Evolutionary conservation across 1,140 invertebrate species (phyloP), one percentile per base, ranked within the genome.

Genomic region (Yoshiicerus persimilis): DNA sequence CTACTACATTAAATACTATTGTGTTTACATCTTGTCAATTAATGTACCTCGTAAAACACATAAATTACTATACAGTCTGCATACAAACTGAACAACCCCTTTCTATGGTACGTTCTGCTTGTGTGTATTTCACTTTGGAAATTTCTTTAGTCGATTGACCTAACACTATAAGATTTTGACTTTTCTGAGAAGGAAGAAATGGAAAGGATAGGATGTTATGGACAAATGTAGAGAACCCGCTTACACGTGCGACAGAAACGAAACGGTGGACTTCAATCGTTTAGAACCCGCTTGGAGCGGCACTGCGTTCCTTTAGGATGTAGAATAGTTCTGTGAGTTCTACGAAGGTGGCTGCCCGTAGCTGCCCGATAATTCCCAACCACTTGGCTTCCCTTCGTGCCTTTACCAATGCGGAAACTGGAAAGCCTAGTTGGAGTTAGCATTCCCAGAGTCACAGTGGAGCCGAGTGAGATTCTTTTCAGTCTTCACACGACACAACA

Each of bases 271-370:
- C 25, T 16, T 84, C 83, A 84, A 84, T 84, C 38, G 83, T 30
- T 62, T 20, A 3, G 6, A 56, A 84, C 38, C 83, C 83, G 83
- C 83, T 84, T 47, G 83, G 83, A 47, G 83, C 83, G 83, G 38
- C 83, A 56, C 38, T 84, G 83, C 83, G 38, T 84, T 84, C 56
- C 38, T 32, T 62, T 84, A 4, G 2, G 11, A 20, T 84, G 27
- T 47, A 47, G 27, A 36, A n/a, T 84, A 84, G 83, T 84, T 84
- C 83, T 84, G 13, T 38, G 38, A 47, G 83, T 84, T 41, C 83
- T 84, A 47, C 41, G 83, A 84, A 84, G 83, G 83, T 84, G 83
- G 83, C 83, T 84, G 83, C 38, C 83, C 38, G 47, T 32, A 84
- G 25, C 83, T 84, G 83, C 41, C 83, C 83, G 83, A 13, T 80